phyloP scores from a whole-genome alignment of 2,113 vertebrate genomes.

The Stegastes partitus region DNA sequence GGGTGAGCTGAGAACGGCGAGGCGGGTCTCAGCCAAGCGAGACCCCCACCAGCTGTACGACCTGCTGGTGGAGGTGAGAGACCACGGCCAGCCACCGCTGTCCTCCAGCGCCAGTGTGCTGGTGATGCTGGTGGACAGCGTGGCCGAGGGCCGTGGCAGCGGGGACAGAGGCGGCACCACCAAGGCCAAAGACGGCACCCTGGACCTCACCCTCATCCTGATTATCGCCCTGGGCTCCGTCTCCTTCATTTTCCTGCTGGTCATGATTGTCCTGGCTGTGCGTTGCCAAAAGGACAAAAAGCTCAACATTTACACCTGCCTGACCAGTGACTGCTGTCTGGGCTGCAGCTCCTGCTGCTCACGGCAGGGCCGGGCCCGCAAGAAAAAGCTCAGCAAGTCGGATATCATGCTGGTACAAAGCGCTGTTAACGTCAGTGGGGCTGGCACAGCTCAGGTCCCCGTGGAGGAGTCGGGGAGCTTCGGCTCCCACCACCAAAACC shows the following conservation, averaged over 20 bases:
- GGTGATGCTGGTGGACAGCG: slow-evolving; percentile 91
- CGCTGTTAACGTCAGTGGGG: slow-evolving; percentile 83
- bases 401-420: slow-evolving; percentile 99
- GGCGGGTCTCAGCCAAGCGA: slow-evolving; percentile 89
- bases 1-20: slow-evolving; percentile 92
- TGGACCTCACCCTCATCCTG: slow-evolving; percentile 96
- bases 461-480: slow-evolving; percentile 93
- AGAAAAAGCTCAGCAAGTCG: slow-evolving; percentile 98
- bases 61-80: slow-evolving; percentile 94
- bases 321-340: slow-evolving; percentile 92
- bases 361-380: slow-evolving; percentile 91
- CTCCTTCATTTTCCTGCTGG: slow-evolving; percentile 95
- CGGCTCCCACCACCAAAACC: slow-evolving; percentile 93
- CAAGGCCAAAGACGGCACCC: slow-evolving; percentile 87
- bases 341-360: slow-evolving; percentile 93
- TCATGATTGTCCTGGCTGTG: slow-evolving; percentile 96
- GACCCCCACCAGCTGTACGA: slow-evolving; percentile 93
- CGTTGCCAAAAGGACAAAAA: slow-evolving; percentile 98
- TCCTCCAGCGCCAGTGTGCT: slow-evolving; percentile 93
- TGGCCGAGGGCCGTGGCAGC: slow-evolving; percentile 83
- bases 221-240: slow-evolving; percentile 96
- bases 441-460: slow-evolving; percentile 88
- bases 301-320: slow-evolving; percentile 93
- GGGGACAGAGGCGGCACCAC: slow-evolving; percentile 58
- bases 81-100: slow-evolving; percentile 95